Evolutionary conservation across 2,113 vertebrate species (phyloP), one percentile per base, ranked within the genome.

Genomic region (Datnioides undecimradiatus): DNA sequence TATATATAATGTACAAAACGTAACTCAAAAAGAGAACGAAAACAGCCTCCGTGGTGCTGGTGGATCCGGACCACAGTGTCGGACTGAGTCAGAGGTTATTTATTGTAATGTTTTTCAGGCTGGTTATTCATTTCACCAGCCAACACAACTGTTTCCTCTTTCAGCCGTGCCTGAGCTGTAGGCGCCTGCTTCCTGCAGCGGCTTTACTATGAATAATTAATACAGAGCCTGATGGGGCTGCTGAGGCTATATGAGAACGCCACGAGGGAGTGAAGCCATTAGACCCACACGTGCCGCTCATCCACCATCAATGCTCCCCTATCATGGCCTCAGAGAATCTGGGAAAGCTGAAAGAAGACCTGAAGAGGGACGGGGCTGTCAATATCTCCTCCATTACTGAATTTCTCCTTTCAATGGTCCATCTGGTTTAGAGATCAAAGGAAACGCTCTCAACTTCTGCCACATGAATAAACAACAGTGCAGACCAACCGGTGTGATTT

Each of bases 121-220:
- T 19, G 12, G 23, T 48, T 64, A 19, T 60, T 75, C 4, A 31
- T 64, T 59, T 58, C 13, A 34, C 2, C 21, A 55, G 17, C 10
- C 0, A 48, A 52, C 33, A 58, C 4, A 59, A n/a, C 11, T 33
- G 51, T 67, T 79, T 81, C 46, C 49, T 65, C 38, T 64, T 77
- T 58, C 31, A 43, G 54, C 69, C 34, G 27, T 4, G 46, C 33
- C 21, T 73, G 43, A 55, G 43, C 60, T 45, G 33, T 49, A 40
- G 46, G 41, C 9, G 63, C 25, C 57, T 27, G 60, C 63, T 73
- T 73, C 27, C 60, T 78, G 48, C 75, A 82, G 12, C 60, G 31
- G 58, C 85, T 78, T 88, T 93, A 27, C 72, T 90, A 96, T 97
- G 91, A 96, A 97, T 97, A 91, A 97, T 94, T 90, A 14, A 73